Evolutionary conservation across 2,113 vertebrate species (phyloP).

Genomic region (Pyrgilauda ruficollis): DNA sequence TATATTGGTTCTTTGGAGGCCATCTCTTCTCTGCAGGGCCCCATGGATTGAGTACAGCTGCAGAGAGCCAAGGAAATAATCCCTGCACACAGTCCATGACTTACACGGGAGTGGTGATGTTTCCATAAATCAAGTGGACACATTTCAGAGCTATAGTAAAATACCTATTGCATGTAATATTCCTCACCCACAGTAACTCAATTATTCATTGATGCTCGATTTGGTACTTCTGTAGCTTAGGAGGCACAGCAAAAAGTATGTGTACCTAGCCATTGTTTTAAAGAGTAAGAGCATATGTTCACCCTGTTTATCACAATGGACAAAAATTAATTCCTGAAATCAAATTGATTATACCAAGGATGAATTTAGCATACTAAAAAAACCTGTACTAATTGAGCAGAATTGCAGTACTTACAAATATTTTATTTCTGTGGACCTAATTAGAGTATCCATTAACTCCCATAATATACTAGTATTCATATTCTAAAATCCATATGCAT

Average conservation of each 20-base stretch:
- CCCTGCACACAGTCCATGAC: not conserved
- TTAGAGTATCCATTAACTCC: not conserved
- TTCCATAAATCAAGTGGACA: not conserved
- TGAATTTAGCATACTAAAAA: not conserved
- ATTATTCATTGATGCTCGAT: not conserved
- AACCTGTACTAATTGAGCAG: not conserved
- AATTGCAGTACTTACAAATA: not conserved
- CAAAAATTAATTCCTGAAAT: not conserved
- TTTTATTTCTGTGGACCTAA: not conserved
- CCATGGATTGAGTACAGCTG: not conserved
- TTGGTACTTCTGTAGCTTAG: not conserved
- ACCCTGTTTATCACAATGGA: not conserved
- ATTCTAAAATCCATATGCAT: not conserved
- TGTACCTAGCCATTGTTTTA: not conserved
- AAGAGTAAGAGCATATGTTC: not conserved
- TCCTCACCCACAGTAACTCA: not conserved
- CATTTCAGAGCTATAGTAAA: not conserved
- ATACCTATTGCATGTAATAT: not conserved
- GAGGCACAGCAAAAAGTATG: accelerated
- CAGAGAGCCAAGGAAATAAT: not conserved
- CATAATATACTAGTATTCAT: not conserved
- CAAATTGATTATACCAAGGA: not conserved
- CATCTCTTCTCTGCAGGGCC: not conserved
- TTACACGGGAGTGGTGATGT: not conserved
- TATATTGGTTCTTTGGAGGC: not conserved